Evolutionary conservation across 2,888 invertebrate species (phyloP), one percentile per base, ranked within the genome.

Genomic region (Agapetus fuscipes): DNA sequence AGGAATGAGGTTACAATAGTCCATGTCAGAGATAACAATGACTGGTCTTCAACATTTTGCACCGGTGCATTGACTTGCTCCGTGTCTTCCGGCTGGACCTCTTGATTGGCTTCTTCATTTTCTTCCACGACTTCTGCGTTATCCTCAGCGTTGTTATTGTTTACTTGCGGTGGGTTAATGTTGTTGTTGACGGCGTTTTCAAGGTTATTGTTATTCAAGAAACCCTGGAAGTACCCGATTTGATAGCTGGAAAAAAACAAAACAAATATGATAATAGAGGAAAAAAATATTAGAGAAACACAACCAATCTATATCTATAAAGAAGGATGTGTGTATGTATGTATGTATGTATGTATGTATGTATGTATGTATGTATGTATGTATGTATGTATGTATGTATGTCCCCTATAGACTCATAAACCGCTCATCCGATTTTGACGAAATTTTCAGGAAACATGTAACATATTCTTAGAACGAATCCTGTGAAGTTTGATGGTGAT

Each of bases 1-100:
- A 96, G 91, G 64, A 96, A 95, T 2, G 93, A 85, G 1, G 88
- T 80, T 51, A 96, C 78, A 61, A 95, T 88, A 56, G 89, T 89
- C 83, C 89, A 88, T 14, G 86, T 78, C 13, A 89, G 74, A 30
- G 83, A 80, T 46, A 89, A 63, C 44, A 83, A 61, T 0, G 70
- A 66, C 16, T 61, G 62, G 32, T 58, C 60, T 37, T 55, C 57
- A 17, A 53, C 56, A 13, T 46, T 41, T 3, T 33, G 45, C 9
- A 54, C 54, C 11, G 52, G 52, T 12, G 33, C 29, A 17, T 9
- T 11, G 4, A n/a, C 13, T 2, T 26, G 24, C 10, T 14, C 14
- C 13, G 2, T 30, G 30, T 24, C 34, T 29, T 28, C 31, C 20
- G 26, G 27, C n/a, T n/a, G n/a, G 4, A 27, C 13, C 13, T n/a